Evolutionary conservation across 2,797 vertebrate genomes (phyloP).

Genomic region (Rhabdophis nuchalis): DNA sequence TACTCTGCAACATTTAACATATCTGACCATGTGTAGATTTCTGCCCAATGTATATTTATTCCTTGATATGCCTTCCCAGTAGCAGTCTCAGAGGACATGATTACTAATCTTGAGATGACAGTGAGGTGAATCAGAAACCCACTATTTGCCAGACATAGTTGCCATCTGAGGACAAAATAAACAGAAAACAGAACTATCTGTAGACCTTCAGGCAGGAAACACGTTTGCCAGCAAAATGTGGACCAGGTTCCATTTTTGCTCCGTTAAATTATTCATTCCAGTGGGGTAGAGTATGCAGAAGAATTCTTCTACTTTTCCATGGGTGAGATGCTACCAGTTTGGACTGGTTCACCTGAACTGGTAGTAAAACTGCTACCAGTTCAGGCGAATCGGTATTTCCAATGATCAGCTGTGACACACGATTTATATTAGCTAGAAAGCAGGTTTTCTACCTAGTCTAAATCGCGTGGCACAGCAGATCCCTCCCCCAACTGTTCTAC

Average conservation of each 20-base stretch:
- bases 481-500: too few species aligned
- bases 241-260: neutral
- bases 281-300: neutral
- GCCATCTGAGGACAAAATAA: neutral
- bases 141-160: neutral
- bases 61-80: neutral
- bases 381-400: too few species aligned
- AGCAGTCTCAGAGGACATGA: neutral
- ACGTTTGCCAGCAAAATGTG: neutral
- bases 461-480: too few species aligned
- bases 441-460: too few species aligned
- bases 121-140: neutral
- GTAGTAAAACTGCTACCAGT: too few species aligned
- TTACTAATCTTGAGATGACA: neutral
- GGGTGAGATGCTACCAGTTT: too few species aligned
- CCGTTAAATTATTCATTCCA: neutral
- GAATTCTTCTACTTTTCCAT: too few species aligned
- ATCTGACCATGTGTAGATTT: neutral
- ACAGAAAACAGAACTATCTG: neutral
- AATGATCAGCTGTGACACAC: too few species aligned
- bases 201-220: neutral
- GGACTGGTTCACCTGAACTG: too few species aligned
- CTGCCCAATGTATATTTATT: neutral
- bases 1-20: neutral
- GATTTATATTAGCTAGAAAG: too few species aligned